These are phyloP conservation scores for Latheticus oryzae DNA, from an alignment of 2,888 invertebrate species.

Conservation along the genomic window DNA sequence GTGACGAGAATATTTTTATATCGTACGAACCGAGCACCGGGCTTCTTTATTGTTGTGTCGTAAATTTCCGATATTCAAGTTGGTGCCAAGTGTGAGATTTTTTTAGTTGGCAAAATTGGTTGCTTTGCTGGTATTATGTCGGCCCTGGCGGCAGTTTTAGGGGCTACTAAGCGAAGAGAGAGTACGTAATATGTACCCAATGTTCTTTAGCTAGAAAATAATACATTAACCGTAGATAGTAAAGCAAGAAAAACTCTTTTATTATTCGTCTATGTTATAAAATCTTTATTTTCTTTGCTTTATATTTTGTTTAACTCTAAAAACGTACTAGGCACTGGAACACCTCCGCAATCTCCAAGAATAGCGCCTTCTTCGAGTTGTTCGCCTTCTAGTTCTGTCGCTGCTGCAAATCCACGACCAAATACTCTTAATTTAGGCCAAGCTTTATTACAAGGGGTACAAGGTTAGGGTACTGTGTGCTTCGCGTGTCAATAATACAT, in stretches of 20 bases:
- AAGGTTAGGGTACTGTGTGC: constrained; percentile 63
- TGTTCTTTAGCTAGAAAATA: not conserved
- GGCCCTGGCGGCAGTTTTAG: constrained; percentile 61
- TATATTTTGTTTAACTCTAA: constrained; percentile 39
- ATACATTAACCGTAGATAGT: not conserved
- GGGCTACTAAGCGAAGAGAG: constrained; percentile 59
- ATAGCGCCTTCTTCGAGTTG: constrained; percentile 58
- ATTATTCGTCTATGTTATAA: too few species aligned
- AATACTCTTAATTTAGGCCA: constrained; percentile 63
- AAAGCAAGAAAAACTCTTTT: too few species aligned
- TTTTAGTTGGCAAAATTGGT: constrained; percentile 60
- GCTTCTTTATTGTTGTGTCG: constrained; percentile 25
- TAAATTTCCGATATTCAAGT: constrained; percentile 16
- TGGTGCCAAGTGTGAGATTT: constrained; percentile 30
- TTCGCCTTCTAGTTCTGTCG: constrained; percentile 61
- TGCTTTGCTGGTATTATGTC: constrained; percentile 62
- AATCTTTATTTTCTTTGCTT: too few species aligned
- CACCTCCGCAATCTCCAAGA: constrained; percentile 64
- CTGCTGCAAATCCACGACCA: constrained; percentile 53
- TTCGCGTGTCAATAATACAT: constrained; percentile 29
- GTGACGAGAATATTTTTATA: constrained; percentile 30
- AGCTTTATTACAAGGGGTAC: constrained; percentile 65
- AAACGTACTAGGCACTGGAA: constrained; percentile 59
- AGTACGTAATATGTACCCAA: constrained; percentile 58
- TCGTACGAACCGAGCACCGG: constrained; percentile 2